Conservation (phyloP, 2,888 invertebrate species). For the Strigamia crassipes region DNA sequence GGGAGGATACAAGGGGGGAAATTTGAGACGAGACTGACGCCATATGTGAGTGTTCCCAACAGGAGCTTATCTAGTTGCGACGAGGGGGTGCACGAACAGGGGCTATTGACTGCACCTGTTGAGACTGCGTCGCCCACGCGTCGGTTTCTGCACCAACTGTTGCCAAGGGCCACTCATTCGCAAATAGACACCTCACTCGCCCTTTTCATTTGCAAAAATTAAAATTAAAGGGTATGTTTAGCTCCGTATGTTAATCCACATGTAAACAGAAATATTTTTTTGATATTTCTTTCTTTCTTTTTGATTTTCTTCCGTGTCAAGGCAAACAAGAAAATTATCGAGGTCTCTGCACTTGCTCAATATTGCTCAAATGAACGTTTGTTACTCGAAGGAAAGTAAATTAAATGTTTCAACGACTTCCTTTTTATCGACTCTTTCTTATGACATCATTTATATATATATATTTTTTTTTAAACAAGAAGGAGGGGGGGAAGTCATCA, state of each 20-base stretch:
- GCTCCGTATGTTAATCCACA: no score
- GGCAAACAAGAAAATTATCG: constrained; percentile 30
- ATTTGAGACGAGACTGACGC: neutral
- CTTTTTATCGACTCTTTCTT: constrained; percentile 14
- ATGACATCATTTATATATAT: neutral
- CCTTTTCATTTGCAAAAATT: neutral
- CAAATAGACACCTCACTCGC: constrained; percentile 10
- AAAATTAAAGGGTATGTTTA: no score
- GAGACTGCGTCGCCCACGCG: neutral
- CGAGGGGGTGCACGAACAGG: constrained; percentile 29
- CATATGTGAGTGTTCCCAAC: constrained; percentile 1
- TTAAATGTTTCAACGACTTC: constrained; percentile 12
- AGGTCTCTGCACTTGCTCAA: constrained; percentile 15
- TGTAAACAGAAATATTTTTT: neutral
- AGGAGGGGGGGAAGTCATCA: no score
- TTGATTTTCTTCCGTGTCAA: constrained; percentile 4
- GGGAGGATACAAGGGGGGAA: neutral
- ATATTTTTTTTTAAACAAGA: neutral
- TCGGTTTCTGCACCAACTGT: neutral
- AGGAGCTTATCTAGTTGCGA: constrained; percentile 6
- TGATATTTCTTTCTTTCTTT: neutral
- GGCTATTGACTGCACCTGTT: constrained; percentile 30
- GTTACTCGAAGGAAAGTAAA: neutral
- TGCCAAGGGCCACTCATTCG: constrained; percentile 22
- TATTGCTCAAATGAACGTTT: constrained; percentile 27